phyloP scores from a whole-genome alignment of 2,888 invertebrate species.

The Notocelia uddmanniana region DNA sequence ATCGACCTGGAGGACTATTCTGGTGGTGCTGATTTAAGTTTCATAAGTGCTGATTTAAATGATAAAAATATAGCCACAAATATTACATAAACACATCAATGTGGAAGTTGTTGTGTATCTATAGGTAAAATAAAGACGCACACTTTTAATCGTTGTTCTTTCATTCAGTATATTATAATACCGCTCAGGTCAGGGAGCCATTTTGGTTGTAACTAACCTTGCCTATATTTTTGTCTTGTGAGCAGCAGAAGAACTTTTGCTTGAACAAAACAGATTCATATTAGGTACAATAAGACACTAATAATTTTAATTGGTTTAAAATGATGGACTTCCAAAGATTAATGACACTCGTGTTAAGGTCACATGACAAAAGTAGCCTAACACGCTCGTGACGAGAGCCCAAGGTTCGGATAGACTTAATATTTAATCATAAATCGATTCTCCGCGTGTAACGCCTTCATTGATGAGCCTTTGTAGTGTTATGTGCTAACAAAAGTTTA shows the following conservation, averaged over 20 bases:
- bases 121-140: too few species aligned
- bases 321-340: neutral
- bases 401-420: slow-evolving; percentile 37
- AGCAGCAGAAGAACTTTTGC: neutral
- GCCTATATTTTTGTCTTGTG: neutral
- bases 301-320: slow-evolving; percentile 7
- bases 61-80: neutral
- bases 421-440: slow-evolving; percentile 30
- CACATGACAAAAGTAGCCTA: slow-evolving; percentile 12
- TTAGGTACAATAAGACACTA: neutral
- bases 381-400: slow-evolving; percentile 32
- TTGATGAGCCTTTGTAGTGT: neutral
- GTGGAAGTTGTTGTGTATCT: neutral
- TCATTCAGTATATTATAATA: too few species aligned
- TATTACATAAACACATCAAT: neutral
- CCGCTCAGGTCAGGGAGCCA: too few species aligned
- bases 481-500: neutral
- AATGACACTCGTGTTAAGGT: slow-evolving; percentile 29
- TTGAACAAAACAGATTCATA: neutral
- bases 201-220: too few species aligned
- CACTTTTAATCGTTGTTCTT: too few species aligned
- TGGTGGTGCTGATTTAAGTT: neutral
- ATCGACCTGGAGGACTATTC: slow-evolving; percentile 54
- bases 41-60: neutral
- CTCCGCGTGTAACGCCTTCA: slow-evolving; percentile 6